A percentile compares a stretch with the other conserved stretches of the same genome.
Evolutionary conservation across 2,797 vertebrate species (phyloP).

Genomic region (Calcarius lapponicus): DNA sequence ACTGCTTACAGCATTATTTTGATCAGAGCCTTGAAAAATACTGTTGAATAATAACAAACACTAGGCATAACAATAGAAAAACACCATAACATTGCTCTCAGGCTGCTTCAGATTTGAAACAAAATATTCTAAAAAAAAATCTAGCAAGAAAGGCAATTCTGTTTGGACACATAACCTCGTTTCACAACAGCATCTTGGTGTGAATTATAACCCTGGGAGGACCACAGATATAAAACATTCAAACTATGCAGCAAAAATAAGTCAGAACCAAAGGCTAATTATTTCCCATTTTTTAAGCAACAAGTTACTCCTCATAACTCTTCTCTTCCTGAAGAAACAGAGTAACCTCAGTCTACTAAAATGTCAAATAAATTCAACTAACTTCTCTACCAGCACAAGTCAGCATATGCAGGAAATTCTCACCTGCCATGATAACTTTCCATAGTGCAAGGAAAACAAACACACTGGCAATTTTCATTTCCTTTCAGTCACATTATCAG

Average conservation of each 20-base stretch:
- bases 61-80: background rate
- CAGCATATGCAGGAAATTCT: background rate
- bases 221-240: background rate
- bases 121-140: background rate
- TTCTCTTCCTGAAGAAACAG: background rate
- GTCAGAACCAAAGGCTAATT: background rate
- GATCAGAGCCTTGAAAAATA: conserved; percentile 38
- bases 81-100: background rate
- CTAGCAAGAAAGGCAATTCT: background rate
- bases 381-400: background rate
- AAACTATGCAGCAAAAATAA: background rate
- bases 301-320: background rate
- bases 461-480: background rate
- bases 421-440: background rate
- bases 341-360: background rate
- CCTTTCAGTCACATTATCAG: background rate
- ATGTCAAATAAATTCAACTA: background rate
- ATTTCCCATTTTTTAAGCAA: background rate
- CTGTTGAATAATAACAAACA: background rate
- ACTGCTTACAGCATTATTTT: conserved; percentile 56
- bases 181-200: background rate
- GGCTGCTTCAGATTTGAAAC: background rate
- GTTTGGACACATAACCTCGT: background rate
- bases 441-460: background rate
- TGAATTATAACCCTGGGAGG: background rate